Evolutionary conservation across 2,888 invertebrate genomes (phyloP), one percentile per base, ranked within the genome.

Genomic region (Agrotis clavis): DNA sequence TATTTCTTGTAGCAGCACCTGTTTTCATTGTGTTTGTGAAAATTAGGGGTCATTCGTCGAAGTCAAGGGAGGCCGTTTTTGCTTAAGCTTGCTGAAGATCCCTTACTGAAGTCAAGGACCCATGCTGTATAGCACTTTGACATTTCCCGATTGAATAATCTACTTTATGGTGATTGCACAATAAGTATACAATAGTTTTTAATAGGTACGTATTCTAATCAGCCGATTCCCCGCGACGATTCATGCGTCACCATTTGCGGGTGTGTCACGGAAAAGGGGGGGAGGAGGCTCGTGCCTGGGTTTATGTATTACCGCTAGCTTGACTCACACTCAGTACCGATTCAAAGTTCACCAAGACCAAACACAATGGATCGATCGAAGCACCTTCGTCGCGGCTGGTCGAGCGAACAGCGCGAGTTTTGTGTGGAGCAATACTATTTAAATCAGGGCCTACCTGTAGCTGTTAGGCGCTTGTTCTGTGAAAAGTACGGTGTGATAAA

Each of bases 391-490:
- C 7, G 5, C 45, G n/a, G 25, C 48, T 69, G 19, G 18, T 47
- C 71, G 14, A 69, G 30, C 16, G 54, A 47, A 1, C 71, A 71
- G 21, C 53, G 45, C 18, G 7, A 54, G 7, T 69, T 69, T 35
- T 69, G 69, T 47, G 53, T 47, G 16, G 21, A 71, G n/a, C 71
- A 47, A 54, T 69, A 54, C 71, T 69, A 71, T 54, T 21, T 71
- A 47, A 54, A 47, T 14, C 1, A 0, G 7, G 71, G 71, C n/a
- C 4, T 0, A 7, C 0, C 21, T 5, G 11, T 18, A n/a, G 18
- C 11, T 47, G 71, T 69, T 7, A 54, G 30, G 19, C 71, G 54
- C 1, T 21, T 71, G 35, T 69, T 16, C 11, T 53, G 45, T 71
- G 21, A 69, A 13, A 70, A 70, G 53, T 69, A n/a, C 1, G 13